phyloP scores from a whole-genome alignment of 2,113 vertebrate genomes.

The Chaetops frenatus region DNA sequence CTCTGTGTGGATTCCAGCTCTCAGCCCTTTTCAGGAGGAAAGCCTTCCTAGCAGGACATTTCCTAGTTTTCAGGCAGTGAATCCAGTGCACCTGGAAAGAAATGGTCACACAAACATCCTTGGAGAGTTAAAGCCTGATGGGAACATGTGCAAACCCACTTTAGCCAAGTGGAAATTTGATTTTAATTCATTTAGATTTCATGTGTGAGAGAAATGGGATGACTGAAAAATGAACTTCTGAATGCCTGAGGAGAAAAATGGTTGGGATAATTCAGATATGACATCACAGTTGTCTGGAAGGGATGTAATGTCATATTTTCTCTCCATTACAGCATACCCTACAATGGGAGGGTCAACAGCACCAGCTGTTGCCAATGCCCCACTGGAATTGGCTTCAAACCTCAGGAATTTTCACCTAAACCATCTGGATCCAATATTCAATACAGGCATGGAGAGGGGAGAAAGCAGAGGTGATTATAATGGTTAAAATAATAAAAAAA shows the following conservation, averaged over 20 bases:
- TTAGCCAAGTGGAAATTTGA: not conserved
- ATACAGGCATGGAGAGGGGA: not conserved
- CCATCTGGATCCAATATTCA: not conserved
- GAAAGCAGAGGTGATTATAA: not conserved
- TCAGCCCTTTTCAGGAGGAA: not conserved
- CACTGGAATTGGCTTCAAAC: not conserved
- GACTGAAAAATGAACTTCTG: not conserved
- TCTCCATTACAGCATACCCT: not conserved
- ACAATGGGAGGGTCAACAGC: not conserved
- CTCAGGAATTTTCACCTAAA: not conserved
- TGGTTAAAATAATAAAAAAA: not conserved
- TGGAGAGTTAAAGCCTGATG: not conserved
- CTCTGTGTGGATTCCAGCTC: not conserved
- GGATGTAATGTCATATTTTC: not conserved
- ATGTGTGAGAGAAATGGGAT: not conserved
- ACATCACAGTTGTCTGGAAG: not conserved
- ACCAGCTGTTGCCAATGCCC: not conserved
- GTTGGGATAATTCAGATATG: not conserved
- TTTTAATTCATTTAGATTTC: not conserved
- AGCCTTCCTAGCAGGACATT: not conserved
- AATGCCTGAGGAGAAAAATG: not conserved
- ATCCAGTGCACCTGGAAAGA: not conserved
- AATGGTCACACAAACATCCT: not conserved
- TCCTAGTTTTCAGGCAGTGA: not conserved
- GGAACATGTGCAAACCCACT: not conserved